These are phyloP conservation scores for Fulmarus glacialis DNA, from an alignment of 2,113 vertebrate species.

Conservation along the genomic window DNA sequence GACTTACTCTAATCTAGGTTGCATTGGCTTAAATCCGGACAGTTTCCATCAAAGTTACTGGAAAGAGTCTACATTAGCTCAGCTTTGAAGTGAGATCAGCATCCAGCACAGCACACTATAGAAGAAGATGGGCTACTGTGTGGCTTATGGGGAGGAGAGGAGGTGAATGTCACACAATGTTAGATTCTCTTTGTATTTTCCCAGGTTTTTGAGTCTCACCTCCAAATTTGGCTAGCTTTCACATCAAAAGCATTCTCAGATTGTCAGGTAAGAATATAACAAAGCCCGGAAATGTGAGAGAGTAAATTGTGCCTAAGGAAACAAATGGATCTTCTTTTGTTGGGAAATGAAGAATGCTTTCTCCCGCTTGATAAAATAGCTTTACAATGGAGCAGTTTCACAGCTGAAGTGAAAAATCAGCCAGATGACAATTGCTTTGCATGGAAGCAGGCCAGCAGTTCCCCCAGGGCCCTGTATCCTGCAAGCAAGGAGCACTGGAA, in stretches of 20 bases:
- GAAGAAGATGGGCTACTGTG: background rate
- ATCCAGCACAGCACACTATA: background rate
- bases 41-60: background rate
- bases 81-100: background rate
- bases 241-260: slow-evolving; percentile 29
- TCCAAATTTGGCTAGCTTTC: background rate
- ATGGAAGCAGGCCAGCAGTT: background rate
- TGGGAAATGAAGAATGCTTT: slow-evolving; percentile 2
- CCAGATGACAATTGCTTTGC: slow-evolving; percentile 21
- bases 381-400: slow-evolving; percentile 38
- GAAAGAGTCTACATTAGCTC: background rate
- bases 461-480: background rate
- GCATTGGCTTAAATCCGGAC: background rate
- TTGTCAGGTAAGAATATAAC: slow-evolving; percentile 18
- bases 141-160: background rate
- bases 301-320: slow-evolving; percentile 43
- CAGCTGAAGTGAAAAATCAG: slow-evolving; percentile 36
- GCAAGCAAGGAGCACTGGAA: background rate
- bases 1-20: background rate
- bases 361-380: background rate
- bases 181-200: slow-evolving; percentile 2
- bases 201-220: background rate
- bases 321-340: slow-evolving; percentile 30
- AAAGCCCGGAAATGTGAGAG: slow-evolving; percentile 8
- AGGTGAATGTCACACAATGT: background rate